Conservation (phyloP, 1,140 invertebrate genomes). For the Hycleus cichorii region DNA sequence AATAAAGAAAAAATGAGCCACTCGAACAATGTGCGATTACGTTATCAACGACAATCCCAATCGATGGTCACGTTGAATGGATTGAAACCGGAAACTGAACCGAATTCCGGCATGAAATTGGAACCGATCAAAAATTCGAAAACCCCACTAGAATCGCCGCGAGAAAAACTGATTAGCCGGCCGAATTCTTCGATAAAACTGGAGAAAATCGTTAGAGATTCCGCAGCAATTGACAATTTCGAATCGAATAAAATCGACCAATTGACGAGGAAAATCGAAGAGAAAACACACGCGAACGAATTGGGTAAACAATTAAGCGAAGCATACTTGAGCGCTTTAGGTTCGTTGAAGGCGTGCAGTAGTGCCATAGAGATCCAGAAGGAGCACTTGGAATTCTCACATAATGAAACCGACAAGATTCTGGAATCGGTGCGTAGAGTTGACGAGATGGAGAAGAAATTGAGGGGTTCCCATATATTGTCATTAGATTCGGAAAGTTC, state of each 20-base stretch:
- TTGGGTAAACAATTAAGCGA: constrained; percentile 29
- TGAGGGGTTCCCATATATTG: constrained; percentile 25
- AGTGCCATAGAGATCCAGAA: constrained; percentile 45
- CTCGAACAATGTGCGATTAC: not conserved
- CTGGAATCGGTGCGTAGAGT: constrained; percentile 40
- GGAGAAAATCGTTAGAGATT: not conserved
- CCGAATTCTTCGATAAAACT: not conserved
- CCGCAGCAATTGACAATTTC: not conserved
- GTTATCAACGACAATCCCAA: not conserved
- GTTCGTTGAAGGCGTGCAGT: constrained; percentile 44
- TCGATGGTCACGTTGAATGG: not conserved
- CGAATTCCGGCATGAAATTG: not conserved
- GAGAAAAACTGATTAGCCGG: not conserved
- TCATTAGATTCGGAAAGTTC: not conserved
- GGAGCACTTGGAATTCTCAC: constrained; percentile 40
- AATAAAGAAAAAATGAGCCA: constrained; percentile 27
- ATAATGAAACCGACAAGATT: constrained; percentile 41
- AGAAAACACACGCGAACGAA: constrained; percentile 14
- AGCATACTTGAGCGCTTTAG: constrained; percentile 45
- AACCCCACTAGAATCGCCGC: not conserved
- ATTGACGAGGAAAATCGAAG: constrained; percentile 1
- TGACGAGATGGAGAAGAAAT: constrained; percentile 31
- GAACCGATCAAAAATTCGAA: not conserved
- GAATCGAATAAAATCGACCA: not conserved
- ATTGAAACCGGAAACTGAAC: not conserved